Percentiles rank a stretch among this genome's conserved stretches.
phyloP scores from a whole-genome alignment of 2,797 vertebrate genomes.

The Callimico goeldii region DNA sequence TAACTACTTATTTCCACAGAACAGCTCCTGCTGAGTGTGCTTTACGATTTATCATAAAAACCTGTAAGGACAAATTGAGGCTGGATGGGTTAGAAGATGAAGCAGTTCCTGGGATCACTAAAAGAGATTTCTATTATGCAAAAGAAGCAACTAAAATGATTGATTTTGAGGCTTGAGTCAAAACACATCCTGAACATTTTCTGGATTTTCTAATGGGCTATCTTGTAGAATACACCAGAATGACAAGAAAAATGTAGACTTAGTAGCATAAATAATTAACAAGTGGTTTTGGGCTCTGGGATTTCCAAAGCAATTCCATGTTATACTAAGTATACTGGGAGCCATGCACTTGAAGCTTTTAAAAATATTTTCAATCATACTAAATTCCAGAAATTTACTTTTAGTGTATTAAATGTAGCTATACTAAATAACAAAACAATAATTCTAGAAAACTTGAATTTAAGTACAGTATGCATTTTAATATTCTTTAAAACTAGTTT shows the following conservation, averaged over 20 bases:
- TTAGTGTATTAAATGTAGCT: neutral
- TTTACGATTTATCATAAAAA: conserved; percentile 77
- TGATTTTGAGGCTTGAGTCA: neutral
- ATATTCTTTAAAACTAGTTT: conserved; percentile 20
- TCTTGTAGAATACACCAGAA: neutral
- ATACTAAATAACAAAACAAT: neutral
- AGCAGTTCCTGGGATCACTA: conserved; percentile 53
- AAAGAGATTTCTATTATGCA: conserved; percentile 58
- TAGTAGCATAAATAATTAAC: neutral
- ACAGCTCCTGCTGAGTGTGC: conserved; percentile 64
- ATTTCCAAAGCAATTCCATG: neutral
- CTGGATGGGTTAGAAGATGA: conserved; percentile 27
- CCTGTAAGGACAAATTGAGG: conserved; percentile 67
- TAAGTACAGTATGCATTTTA: conserved; percentile 1
- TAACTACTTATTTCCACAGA: conserved; percentile 70
- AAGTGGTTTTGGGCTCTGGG: neutral
- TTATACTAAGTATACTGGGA: neutral
- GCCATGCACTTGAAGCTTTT: neutral
- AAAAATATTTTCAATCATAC: neutral
- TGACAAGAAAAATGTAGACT: neutral
- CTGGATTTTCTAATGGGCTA: neutral
- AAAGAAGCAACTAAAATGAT: conserved; percentile 14
- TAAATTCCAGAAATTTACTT: neutral
- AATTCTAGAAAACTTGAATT: neutral
- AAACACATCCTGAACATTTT: conserved; percentile 41